Evolutionary conservation across 1,140 invertebrate species (phyloP).

Genomic region (Drosophila nikananu): DNA sequence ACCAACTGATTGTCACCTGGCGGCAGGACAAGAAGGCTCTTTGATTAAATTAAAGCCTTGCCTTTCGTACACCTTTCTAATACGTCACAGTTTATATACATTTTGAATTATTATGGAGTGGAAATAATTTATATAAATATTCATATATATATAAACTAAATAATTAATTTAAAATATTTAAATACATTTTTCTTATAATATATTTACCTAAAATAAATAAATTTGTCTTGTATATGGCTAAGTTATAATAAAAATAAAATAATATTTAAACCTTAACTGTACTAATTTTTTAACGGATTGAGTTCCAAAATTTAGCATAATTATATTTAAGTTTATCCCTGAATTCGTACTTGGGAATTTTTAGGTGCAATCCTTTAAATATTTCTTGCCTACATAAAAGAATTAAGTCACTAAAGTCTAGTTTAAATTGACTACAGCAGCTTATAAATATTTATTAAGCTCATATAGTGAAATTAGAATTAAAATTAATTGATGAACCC

Average conservation of each 20-base stretch:
- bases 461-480: background rate
- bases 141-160: background rate
- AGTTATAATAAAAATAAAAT: too few species aligned
- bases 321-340: background rate
- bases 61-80: constrained; percentile 65
- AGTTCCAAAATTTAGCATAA: too few species aligned
- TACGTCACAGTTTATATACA: constrained; percentile 37
- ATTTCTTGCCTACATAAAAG: background rate
- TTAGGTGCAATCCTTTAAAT: background rate
- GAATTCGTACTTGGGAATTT: background rate
- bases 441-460: background rate
- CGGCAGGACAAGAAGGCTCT: constrained; percentile 48
- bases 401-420: background rate
- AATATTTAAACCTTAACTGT: too few species aligned
- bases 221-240: too few species aligned
- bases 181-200: too few species aligned
- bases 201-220: too few species aligned
- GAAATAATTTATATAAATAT: background rate
- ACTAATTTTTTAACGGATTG: too few species aligned
- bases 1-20: constrained; percentile 78
- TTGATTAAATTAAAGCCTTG: constrained; percentile 64
- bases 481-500: too few species aligned
- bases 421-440: background rate
- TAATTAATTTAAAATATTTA: background rate
- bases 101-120: background rate